Evolutionary conservation across 1,140 invertebrate genomes (phyloP).

Genomic region (Trissolcus basalis): DNA sequence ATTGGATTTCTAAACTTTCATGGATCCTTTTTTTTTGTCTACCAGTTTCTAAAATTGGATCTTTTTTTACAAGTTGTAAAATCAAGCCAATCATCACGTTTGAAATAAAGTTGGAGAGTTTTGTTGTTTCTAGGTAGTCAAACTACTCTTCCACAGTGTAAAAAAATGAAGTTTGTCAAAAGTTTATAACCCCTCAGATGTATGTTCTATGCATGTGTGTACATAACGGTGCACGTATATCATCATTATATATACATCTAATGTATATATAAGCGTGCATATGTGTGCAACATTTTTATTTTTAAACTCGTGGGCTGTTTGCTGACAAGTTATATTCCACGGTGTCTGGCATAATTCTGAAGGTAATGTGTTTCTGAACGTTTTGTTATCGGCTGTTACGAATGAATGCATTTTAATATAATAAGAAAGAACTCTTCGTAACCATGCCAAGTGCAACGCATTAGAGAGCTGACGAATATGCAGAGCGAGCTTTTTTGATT

Average conservation of each 20-base stretch:
- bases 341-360: conserved; percentile 13
- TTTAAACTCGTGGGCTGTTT: conserved; percentile 7
- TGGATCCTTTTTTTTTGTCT: too few relatives aligned
- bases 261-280: conserved; percentile 19
- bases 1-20: too few relatives aligned
- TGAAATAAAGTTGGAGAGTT: too few relatives aligned
- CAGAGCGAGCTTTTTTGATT: conserved; percentile 21
- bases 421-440: conserved; percentile 22
- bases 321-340: conserved; percentile 1
- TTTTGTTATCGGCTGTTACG: conserved; percentile 8
- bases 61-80: too few relatives aligned
- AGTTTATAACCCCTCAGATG: conserved; percentile 35
- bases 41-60: too few relatives aligned
- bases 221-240: conserved; percentile 20
- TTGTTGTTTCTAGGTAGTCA: too few relatives aligned
- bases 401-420: conserved; percentile 22
- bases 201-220: conserved; percentile 40
- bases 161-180: conserved; percentile 15
- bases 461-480: conserved; percentile 9
- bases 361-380: conserved; percentile 5
- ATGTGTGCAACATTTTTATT: conserved; percentile 4
- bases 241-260: conserved; percentile 15
- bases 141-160: conserved; percentile 30
- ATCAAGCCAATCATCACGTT: too few relatives aligned
- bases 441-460: background rate